Evolutionary conservation across 2,797 vertebrate genomes (phyloP).

Genomic region (Atherinosoma microstoma): DNA sequence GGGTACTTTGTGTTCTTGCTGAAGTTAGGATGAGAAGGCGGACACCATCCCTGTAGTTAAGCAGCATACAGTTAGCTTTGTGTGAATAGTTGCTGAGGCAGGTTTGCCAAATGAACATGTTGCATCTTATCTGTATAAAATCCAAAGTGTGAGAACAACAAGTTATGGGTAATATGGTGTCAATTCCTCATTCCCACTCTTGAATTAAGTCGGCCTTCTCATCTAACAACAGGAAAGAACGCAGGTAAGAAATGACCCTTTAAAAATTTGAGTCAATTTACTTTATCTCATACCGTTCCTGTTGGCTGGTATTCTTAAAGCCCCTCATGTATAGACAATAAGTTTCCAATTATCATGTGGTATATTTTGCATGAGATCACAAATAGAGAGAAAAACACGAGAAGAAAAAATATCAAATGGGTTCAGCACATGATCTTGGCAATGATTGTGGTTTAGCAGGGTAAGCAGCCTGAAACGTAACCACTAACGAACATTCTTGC

Average conservation of each 20-base stretch:
- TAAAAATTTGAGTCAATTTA: background rate
- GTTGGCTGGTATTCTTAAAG: constrained; percentile 6
- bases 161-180: background rate
- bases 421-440: constrained; percentile 55
- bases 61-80: background rate
- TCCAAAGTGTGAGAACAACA: background rate
- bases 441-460: constrained; percentile 51
- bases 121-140: constrained; percentile 7
- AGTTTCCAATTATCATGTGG: constrained; percentile 17
- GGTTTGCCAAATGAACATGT: background rate
- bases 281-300: background rate
- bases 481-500: constrained; percentile 74
- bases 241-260: background rate
- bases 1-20: constrained; percentile 4
- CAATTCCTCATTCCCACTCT: background rate
- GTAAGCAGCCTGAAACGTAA: constrained; percentile 48
- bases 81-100: background rate
- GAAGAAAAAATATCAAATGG: constrained; percentile 7
- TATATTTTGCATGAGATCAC: constrained; percentile 38
- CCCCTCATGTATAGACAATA: background rate
- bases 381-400: constrained; percentile 30
- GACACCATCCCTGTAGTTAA: background rate
- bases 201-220: background rate
- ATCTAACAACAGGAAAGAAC: background rate
- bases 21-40: constrained; percentile 2